These are phyloP conservation scores for Epinephelus malabaricus DNA, from an alignment of 2,797 vertebrate species.

Conservation along the genomic window DNA sequence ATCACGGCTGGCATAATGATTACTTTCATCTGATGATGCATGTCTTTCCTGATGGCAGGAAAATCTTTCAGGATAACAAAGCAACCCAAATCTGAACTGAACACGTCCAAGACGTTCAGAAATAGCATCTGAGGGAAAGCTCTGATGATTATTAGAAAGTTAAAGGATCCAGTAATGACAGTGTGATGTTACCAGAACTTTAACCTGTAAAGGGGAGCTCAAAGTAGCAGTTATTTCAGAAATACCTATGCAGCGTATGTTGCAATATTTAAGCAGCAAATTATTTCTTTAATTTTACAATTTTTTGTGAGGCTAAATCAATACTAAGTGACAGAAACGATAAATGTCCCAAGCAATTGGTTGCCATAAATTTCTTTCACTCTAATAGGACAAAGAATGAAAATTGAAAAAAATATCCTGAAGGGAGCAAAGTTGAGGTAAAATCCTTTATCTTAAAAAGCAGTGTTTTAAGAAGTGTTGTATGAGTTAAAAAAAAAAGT, in stretches of 20 bases:
- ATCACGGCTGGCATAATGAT: constrained; percentile 44
- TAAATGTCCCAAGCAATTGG: neutral
- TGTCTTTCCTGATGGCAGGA: constrained; percentile 14
- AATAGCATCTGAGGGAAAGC: constrained; percentile 15
- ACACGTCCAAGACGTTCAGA: constrained; percentile 7
- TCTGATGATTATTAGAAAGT: constrained; percentile 5
- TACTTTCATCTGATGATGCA: constrained; percentile 39
- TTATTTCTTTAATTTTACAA: neutral
- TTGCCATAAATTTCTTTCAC: neutral
- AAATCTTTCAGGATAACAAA: constrained; percentile 25
- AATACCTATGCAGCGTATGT: neutral
- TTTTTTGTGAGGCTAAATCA: constrained; percentile 1
- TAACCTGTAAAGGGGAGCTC: neutral
- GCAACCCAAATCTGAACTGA: neutral
- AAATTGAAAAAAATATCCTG: neutral
- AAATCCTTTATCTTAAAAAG: neutral
- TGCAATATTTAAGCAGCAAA: neutral
- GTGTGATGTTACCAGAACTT: neutral
- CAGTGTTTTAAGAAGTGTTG: neutral
- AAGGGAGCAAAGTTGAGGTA: neutral
- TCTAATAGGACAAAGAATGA: neutral
- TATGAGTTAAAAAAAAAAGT: neutral
- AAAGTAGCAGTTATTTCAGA: constrained; percentile 1
- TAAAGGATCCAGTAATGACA: neutral
- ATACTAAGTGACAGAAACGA: constrained; percentile 1